phyloP scores from a whole-genome alignment of 2,797 vertebrate genomes.

The Pempheris klunzingeri region DNA sequence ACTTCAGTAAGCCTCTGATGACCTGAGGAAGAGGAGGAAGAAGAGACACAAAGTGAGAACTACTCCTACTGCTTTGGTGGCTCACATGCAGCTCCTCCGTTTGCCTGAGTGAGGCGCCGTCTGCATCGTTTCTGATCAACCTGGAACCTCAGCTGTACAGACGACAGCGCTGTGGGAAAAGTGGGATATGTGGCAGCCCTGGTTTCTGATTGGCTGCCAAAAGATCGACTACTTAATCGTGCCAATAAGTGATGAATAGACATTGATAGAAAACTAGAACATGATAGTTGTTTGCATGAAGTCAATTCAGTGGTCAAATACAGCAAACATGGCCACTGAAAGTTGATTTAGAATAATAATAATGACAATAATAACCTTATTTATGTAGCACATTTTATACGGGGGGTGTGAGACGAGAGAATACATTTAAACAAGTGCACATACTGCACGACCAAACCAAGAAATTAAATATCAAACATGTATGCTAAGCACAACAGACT shows the following conservation, averaged over 20 bases:
- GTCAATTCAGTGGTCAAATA: neutral
- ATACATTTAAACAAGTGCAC: too few relatives aligned
- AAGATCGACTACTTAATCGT: neutral
- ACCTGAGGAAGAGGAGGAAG: constrained; percentile 84
- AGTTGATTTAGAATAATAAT: too few relatives aligned
- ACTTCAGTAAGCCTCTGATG: constrained; percentile 98
- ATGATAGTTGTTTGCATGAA: neutral
- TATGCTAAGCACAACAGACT: too few relatives aligned
- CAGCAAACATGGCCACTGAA: neutral
- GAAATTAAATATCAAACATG: too few relatives aligned
- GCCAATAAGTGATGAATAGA: neutral
- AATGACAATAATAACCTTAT: too few relatives aligned
- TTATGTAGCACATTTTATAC: too few relatives aligned
- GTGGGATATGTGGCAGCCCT: neutral
- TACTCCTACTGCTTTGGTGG: neutral
- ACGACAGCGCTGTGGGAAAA: neutral
- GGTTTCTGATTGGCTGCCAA: accelerated
- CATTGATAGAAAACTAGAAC: neutral
- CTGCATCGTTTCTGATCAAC: neutral
- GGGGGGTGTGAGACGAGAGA: too few relatives aligned
- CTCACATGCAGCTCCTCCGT: neutral
- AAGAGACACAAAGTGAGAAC: constrained; percentile 25
- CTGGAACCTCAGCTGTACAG: too few relatives aligned
- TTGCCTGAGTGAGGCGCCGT: constrained; percentile 1
- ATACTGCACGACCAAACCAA: too few relatives aligned